Conservation (phyloP, 2,797 vertebrate species). For the Gephyroberyx darwinii region DNA sequence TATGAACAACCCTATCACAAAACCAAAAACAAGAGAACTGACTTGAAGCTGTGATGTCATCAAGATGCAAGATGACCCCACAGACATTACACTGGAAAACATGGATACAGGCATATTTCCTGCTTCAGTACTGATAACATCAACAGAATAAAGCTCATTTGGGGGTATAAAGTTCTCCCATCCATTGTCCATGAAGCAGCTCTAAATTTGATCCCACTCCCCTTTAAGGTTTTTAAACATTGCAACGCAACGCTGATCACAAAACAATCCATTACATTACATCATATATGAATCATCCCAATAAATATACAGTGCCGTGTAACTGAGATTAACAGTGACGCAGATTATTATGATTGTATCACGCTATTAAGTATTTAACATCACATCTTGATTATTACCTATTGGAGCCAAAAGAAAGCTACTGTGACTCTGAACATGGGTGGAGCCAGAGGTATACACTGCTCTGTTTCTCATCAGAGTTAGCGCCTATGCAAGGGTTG, state of each 20-base stretch:
- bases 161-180: neutral
- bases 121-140: neutral
- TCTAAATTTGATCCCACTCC: too few species aligned
- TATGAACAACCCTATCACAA: neutral
- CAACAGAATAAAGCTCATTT: neutral
- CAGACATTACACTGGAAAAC: neutral
- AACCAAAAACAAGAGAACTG: neutral
- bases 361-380: neutral
- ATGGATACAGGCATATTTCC: neutral
- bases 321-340: neutral
- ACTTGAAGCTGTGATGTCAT: neutral
- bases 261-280: neutral
- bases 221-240: too few species aligned
- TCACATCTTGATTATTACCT: conserved; percentile 1
- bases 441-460: conserved; percentile 4
- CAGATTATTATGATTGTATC: conserved; percentile 13
- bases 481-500: conserved; percentile 47
- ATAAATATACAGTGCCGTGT: neutral
- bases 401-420: conserved; percentile 18
- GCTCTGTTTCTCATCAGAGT: conserved; percentile 58
- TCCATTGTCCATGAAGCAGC: too few species aligned
- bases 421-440: conserved; percentile 17
- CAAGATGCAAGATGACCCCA: neutral
- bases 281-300: neutral
- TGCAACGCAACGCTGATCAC: neutral